Conservation (phyloP, 2,888 invertebrate genomes). For the Cotesia congregata region DNA sequence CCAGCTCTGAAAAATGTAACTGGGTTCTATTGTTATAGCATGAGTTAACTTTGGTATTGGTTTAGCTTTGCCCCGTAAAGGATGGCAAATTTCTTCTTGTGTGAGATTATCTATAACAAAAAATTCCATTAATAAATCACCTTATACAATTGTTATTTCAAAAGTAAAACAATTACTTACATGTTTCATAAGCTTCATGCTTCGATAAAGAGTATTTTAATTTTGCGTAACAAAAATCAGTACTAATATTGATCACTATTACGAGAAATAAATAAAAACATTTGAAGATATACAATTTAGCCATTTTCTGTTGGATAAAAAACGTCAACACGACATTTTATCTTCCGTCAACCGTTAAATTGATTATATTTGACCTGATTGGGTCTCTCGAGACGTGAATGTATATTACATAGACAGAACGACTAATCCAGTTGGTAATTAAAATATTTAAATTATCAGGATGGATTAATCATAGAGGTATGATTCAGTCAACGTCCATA, state of each 20-base stretch:
- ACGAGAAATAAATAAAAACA: conserved; percentile 45
- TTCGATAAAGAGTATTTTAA: conserved; percentile 29
- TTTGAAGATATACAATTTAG: conserved; percentile 36
- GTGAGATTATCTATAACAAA: conserved; percentile 54
- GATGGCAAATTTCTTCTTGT: conserved; percentile 53
- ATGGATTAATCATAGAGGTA: not conserved
- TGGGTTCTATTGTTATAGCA: conserved; percentile 46
- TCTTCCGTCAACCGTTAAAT: not conserved
- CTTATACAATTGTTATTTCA: not conserved
- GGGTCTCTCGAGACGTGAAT: not conserved
- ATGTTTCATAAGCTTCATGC: not conserved
- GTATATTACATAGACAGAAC: not conserved
- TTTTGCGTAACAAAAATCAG: conserved; percentile 21
- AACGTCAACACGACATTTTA: conserved; percentile 9
- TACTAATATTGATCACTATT: not conserved
- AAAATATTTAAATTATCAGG: not conserved
- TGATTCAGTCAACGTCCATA: not conserved
- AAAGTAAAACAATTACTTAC: not conserved
- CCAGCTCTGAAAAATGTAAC: conserved; percentile 48
- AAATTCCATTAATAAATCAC: not conserved
- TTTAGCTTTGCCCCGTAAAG: conserved; percentile 40
- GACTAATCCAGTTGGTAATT: not conserved
- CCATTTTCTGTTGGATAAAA: conserved; percentile 48
- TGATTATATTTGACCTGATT: not conserved
- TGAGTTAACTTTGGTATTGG: conserved; percentile 12